These are phyloP conservation scores for Sciurus vulgaris DNA, from an alignment of 2,797 vertebrate genomes.

Conservation along the genomic window DNA sequence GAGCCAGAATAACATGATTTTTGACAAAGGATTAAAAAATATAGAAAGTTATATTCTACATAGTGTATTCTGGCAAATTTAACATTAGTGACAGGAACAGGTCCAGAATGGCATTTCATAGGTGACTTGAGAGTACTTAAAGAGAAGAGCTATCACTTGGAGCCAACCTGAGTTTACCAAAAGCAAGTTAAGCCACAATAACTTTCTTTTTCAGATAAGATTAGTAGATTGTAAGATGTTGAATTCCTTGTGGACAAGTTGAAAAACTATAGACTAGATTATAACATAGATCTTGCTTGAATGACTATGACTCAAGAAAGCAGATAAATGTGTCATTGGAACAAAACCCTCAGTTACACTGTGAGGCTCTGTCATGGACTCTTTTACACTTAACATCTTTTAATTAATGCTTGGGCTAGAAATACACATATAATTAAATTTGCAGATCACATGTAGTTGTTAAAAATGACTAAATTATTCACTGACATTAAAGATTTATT, in stretches of 20 bases:
- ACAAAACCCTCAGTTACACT: background rate
- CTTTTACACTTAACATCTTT: background rate
- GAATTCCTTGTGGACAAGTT: background rate
- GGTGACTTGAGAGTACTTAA: background rate
- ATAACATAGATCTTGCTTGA: background rate
- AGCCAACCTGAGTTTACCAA: background rate
- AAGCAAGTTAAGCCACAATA: background rate
- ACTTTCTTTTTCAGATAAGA: slow-evolving; percentile 1
- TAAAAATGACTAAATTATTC: slow-evolving; percentile 52
- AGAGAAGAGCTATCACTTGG: background rate
- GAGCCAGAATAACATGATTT: slow-evolving; percentile 26
- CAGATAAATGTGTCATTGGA: background rate
- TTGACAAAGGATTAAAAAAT: background rate
- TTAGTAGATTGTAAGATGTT: background rate
- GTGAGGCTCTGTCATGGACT: background rate
- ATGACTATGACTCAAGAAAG: background rate
- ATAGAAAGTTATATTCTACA: background rate
- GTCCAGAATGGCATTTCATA: background rate
- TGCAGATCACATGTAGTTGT: background rate
- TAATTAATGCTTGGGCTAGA: slow-evolving; percentile 26
- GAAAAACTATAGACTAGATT: background rate
- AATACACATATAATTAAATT: background rate
- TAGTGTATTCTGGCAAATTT: background rate
- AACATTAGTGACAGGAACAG: background rate
- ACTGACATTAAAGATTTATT: slow-evolving; percentile 23